phyloP scores from a whole-genome alignment of 2,797 vertebrate species.

The Gobio occitaniae region DNA sequence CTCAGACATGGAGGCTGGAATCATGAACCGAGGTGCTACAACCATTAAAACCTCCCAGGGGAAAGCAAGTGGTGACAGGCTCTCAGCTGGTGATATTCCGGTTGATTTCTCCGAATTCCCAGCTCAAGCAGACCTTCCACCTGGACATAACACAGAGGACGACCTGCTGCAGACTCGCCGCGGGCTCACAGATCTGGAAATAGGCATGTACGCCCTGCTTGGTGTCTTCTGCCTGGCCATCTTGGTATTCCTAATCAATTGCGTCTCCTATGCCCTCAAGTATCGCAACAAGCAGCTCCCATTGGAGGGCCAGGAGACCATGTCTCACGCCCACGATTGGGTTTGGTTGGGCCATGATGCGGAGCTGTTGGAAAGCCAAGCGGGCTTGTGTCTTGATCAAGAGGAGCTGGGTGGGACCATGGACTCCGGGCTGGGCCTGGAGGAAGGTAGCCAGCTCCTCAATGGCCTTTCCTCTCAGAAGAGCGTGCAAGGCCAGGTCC shows the following conservation, averaged over 20 bases:
- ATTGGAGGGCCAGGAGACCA: constrained; percentile 83
- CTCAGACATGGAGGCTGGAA: constrained; percentile 80
- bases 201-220: constrained; percentile 95
- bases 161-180: constrained; percentile 81
- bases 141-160: constrained; percentile 76
- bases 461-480: constrained; percentile 79
- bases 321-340: constrained; percentile 95
- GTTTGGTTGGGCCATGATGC: constrained; percentile 94
- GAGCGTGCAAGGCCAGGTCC: constrained; percentile 74
- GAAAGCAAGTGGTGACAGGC: constrained; percentile 78
- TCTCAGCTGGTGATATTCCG: constrained; percentile 78
- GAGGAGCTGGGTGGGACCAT: constrained; percentile 83
- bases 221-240: constrained; percentile 97
- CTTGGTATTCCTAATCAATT: constrained; percentile 95
- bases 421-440: constrained; percentile 71
- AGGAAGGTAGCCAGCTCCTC: constrained; percentile 84
- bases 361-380: constrained; percentile 79
- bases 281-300: constrained; percentile 92
- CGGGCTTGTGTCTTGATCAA: constrained; percentile 80
- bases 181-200: constrained; percentile 91
- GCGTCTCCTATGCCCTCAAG: constrained; percentile 90
- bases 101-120: constrained; percentile 90
- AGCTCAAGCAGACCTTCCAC: constrained; percentile 82
- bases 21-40: constrained; percentile 76
- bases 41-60: constrained; percentile 79